Conservation (phyloP, 2,113 vertebrate species). For the Turdus rufiventris region DNA sequence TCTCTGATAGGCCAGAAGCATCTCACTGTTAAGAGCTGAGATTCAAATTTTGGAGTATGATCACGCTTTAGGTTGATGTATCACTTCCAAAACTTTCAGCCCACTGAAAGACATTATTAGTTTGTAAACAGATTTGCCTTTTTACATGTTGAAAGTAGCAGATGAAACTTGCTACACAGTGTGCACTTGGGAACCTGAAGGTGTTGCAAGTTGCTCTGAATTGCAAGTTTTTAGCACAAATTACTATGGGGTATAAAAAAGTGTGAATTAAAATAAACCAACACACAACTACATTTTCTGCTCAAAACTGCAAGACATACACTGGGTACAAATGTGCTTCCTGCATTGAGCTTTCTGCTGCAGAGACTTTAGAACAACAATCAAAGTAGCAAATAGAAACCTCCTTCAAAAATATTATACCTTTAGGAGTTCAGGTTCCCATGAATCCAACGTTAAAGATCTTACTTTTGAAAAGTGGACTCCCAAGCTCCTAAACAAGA, state of each 20-base stretch:
- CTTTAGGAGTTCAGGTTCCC: conserved; percentile 97
- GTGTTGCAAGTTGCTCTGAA: background rate
- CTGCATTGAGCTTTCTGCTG: background rate
- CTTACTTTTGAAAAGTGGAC: conserved; percentile 97
- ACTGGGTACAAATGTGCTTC: background rate
- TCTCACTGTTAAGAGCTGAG: background rate
- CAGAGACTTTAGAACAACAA: background rate
- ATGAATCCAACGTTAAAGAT: conserved; percentile 92
- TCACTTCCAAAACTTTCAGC: background rate
- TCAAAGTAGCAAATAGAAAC: background rate
- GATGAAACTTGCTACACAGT: background rate
- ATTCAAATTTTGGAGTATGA: background rate
- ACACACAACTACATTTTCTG: background rate
- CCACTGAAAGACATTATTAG: background rate
- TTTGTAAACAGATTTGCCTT: background rate
- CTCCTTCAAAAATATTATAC: conserved; percentile 62
- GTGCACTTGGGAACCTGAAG: background rate
- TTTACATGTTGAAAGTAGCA: background rate
- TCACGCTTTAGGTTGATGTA: background rate
- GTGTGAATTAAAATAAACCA: background rate
- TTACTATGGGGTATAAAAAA: background rate
- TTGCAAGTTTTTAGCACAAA: background rate
- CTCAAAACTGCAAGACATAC: background rate
- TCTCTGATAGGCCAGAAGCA: background rate
- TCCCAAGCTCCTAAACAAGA: conserved; percentile 86